A percentile compares a stretch with the other conserved stretches of the same genome.
phyloP scores from a whole-genome alignment of 2,113 vertebrate species.

The Rana temporaria region DNA sequence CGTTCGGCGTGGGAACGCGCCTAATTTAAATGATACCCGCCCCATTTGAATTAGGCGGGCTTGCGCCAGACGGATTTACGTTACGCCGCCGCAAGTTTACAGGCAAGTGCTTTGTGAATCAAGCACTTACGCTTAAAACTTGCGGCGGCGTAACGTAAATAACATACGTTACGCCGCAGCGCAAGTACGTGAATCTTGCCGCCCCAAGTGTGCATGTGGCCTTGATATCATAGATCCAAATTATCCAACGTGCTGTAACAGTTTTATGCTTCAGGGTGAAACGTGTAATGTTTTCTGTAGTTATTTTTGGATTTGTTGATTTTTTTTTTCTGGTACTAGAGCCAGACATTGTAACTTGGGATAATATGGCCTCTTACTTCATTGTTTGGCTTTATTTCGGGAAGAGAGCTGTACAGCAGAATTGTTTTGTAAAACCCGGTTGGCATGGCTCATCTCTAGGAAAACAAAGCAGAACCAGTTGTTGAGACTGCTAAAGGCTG shows the following conservation, averaged over 20 bases:
- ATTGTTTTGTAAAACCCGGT: background rate
- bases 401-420: background rate
- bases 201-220: no score
- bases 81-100: no score
- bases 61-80: no score
- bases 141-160: no score
- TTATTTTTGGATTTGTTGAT: background rate
- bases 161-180: no score
- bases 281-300: background rate
- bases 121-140: no score
- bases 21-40: no score
- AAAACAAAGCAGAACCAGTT: background rate
- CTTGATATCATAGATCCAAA: no score
- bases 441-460: background rate
- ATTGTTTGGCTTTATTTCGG: background rate
- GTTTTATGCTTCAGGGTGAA: background rate
- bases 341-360: background rate
- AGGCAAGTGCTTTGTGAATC: no score
- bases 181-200: no score
- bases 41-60: no score
- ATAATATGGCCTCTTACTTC: background rate
- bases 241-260: background rate
- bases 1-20: no score
- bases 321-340: background rate
- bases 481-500: conserved; percentile 7